These are phyloP conservation scores for Macroglossus sobrinus DNA, from an alignment of 2,113 vertebrate genomes.

Conservation along the genomic window DNA sequence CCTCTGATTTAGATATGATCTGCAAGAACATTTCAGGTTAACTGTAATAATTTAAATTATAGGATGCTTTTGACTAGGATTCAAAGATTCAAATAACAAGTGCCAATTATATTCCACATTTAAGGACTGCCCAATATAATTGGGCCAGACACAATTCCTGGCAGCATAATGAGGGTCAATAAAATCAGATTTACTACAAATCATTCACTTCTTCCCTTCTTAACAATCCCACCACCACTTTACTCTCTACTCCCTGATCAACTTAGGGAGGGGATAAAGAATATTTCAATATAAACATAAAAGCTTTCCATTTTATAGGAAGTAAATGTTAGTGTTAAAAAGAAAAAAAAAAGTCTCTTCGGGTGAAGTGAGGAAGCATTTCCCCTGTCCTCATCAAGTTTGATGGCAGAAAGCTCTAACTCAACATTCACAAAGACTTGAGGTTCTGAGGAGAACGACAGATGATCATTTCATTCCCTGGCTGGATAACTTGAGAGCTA, in stretches of 20 bases:
- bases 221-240: neutral
- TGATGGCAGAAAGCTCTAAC: neutral
- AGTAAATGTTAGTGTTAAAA: neutral
- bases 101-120: neutral
- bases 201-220: neutral
- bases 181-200: neutral
- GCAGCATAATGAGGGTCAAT: neutral
- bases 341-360: neutral
- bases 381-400: neutral
- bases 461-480: neutral
- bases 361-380: neutral
- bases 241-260: neutral
- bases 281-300: neutral
- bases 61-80: neutral
- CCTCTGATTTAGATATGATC: neutral
- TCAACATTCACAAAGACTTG: neutral
- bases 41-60: neutral
- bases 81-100: neutral
- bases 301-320: neutral
- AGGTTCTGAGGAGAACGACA: neutral
- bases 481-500: neutral
- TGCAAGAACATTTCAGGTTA: neutral
- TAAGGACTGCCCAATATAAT: neutral
- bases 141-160: neutral
- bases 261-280: neutral